These are phyloP conservation scores for Oscheius sp. DNA, from an alignment of 2,888 invertebrate genomes.

Conservation along the genomic window DNA sequence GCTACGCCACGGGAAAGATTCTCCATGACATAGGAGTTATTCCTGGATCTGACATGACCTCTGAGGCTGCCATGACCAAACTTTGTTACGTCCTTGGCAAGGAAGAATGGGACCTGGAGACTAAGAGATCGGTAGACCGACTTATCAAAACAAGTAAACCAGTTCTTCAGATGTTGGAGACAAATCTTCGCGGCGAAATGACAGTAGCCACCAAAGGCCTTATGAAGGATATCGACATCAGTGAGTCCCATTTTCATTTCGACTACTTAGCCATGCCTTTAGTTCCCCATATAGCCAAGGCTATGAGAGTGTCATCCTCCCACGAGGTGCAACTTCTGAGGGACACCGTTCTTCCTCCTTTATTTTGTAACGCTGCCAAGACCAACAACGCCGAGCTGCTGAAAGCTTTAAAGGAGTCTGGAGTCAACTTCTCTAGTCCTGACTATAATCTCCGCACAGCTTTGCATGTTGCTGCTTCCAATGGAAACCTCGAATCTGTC, in stretches of 20 bases:
- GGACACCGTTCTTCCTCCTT: constrained; percentile 81
- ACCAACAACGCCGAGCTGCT: constrained; percentile 69
- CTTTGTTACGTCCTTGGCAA: constrained; percentile 89
- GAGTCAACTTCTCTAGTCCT: constrained; percentile 82
- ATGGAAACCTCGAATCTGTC: constrained; percentile 81
- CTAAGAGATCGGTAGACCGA: constrained; percentile 71
- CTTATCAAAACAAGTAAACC: neutral
- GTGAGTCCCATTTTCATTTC: constrained; percentile 51
- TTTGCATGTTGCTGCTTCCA: constrained; percentile 84
- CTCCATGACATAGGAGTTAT: constrained; percentile 82
- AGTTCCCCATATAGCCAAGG: constrained; percentile 70
- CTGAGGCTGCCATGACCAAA: constrained; percentile 92
- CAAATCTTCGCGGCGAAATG: constrained; percentile 84
- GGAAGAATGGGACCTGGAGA: constrained; percentile 75
- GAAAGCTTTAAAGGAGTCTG: constrained; percentile 75
- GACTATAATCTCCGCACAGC: constrained; percentile 85
- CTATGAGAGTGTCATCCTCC: constrained; percentile 65
- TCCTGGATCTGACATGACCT: constrained; percentile 88
- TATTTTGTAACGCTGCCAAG: constrained; percentile 80
- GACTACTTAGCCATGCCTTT: constrained; percentile 15
- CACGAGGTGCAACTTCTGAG: constrained; percentile 66
- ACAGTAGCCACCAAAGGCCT: constrained; percentile 75
- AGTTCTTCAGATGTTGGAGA: constrained; percentile 81
- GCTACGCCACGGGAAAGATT: constrained; percentile 87
- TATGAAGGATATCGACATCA: constrained; percentile 68